Conservation (phyloP, 2,797 vertebrate species). For the Platalea minor region DNA sequence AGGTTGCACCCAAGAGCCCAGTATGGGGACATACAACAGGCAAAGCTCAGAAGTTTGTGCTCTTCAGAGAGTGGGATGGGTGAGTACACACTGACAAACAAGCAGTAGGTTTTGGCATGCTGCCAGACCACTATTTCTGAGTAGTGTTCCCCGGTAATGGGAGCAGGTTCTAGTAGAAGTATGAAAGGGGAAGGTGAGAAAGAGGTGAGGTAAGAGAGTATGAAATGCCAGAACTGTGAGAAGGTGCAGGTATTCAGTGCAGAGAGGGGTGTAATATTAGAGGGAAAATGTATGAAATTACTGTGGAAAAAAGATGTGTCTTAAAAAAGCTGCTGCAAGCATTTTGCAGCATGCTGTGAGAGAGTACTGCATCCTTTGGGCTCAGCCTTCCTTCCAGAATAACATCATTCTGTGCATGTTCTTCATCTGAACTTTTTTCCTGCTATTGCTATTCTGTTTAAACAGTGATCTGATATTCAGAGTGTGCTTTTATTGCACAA, state of each 20-base stretch:
- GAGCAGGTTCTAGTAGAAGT: not conserved
- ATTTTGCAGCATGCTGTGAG: not conserved
- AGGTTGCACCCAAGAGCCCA: not conserved
- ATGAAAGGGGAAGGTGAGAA: not conserved
- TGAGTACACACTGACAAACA: not conserved
- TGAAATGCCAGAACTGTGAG: not conserved
- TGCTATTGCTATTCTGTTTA: not conserved
- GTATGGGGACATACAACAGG: too few relatives aligned
- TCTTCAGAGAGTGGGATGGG: not conserved
- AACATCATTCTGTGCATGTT: not conserved
- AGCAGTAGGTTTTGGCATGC: not conserved
- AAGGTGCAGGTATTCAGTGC: not conserved
- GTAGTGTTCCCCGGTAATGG: not conserved
- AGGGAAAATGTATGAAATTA: not conserved
- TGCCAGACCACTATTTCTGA: not conserved
- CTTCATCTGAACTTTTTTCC: not conserved
- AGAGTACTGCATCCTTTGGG: not conserved
- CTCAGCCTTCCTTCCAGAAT: not conserved
- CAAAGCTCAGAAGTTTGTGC: not conserved
- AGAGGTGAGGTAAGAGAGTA: not conserved
- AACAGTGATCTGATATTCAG: not conserved
- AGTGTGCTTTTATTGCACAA: slow-evolving; percentile 22
- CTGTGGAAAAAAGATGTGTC: not conserved
- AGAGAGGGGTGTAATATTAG: not conserved
- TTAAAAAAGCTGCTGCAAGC: not conserved